Evolutionary conservation across 2,888 invertebrate species (phyloP), one percentile per base, ranked within the genome.

Genomic region (Tetrapedia diversipes): DNA sequence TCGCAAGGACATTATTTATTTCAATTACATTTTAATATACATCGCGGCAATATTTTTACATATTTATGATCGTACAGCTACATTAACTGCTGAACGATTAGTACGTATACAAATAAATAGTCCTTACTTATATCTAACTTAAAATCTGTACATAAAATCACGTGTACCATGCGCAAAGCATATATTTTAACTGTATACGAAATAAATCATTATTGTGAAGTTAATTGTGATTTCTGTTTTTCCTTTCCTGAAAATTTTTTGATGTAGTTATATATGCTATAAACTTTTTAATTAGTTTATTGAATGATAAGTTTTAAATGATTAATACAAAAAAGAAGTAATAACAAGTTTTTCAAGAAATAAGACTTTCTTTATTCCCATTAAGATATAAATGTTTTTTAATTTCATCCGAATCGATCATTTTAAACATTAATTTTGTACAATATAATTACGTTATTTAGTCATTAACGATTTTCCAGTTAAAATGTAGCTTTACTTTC

Each of bases 91-190:
- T 57, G 65, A 57, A 51, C 41, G 27, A 61, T 63, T 27, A 51
- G 59, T 51, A 66, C 37, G 60, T 61, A 66, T 70, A 65, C 53
- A 78, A 78, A 77, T 78, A 78, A 72, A 71, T 78, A 77, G 39
- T 54, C 51, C 49, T 63, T 66, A 66, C 65, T 67, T 77, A 59
- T 56, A 49, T 60, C 64, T 77, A 76, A 69, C 43, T 67, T 71
- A 49, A n/a, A 16, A 47, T 29, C 11, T 60, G 77, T 69, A 77
- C 77, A 77, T 64, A 59, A 65, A 59, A 65, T 76, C 19, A 64
- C 49, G 60, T 53, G 41, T 76, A 77, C 47, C 39, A 49, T 56
- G 51, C 32, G 37, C 47, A 64, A 77, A 77, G 56, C 22, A 61
- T 63, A 51, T 77, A 59, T 47, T 69, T 16, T 60, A 70, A 32